Conservation (phyloP, 2,113 vertebrate species). For the Pongo abelii region DNA sequence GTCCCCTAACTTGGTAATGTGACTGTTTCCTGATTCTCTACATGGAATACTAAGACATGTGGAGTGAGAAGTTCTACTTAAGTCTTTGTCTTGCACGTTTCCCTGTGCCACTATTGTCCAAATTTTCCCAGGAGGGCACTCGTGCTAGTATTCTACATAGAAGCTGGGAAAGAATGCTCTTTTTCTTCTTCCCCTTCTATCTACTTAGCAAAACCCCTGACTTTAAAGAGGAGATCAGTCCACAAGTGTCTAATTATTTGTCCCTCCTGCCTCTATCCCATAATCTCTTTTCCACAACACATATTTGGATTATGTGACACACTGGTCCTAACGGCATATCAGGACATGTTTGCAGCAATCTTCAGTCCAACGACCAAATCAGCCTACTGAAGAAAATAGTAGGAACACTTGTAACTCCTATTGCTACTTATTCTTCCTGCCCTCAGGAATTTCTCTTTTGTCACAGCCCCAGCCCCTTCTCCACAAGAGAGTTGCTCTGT, state of each 20-base stretch:
- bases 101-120: background rate
- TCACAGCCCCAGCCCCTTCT: no score
- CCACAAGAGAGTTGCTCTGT: background rate
- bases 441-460: background rate
- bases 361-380: background rate
- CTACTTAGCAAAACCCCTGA: background rate
- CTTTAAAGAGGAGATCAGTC: background rate
- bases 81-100: background rate
- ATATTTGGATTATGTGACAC: background rate
- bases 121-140: background rate
- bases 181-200: background rate
- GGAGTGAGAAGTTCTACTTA: background rate
- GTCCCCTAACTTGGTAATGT: background rate
- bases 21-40: background rate
- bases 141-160: background rate
- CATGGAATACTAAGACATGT: no score
- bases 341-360: background rate
- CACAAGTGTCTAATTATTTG: background rate
- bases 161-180: background rate
- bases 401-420: background rate
- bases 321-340: background rate
- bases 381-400: background rate
- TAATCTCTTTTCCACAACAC: background rate
- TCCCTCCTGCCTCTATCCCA: background rate
- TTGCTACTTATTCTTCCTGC: background rate